A percentile compares a stretch with the other conserved stretches of the same genome.
Evolutionary conservation across 2,113 vertebrate genomes (phyloP).

Genomic region (Colius striatus): DNA sequence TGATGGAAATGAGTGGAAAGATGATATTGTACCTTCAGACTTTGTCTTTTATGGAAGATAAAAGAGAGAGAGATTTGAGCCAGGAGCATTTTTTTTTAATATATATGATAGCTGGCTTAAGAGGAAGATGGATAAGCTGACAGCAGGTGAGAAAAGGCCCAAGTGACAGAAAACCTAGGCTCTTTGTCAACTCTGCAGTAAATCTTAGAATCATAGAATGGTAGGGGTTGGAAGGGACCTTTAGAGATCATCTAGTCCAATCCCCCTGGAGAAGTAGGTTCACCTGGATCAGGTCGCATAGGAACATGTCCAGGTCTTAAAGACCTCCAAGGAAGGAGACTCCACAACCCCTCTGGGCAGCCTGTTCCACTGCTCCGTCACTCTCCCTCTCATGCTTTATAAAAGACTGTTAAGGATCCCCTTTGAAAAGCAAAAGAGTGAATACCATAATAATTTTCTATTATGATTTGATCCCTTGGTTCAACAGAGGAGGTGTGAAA

Average conservation of each 20-base stretch:
- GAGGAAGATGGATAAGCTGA: neutral
- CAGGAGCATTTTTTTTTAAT: neutral
- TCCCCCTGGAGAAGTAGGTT: too few relatives aligned
- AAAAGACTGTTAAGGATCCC: neutral
- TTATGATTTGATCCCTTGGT: neutral
- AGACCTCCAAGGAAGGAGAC: too few relatives aligned
- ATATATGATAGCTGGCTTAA: neutral
- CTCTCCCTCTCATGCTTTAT: neutral
- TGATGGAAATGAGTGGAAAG: neutral
- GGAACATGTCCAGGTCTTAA: too few relatives aligned
- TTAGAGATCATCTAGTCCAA: too few relatives aligned
- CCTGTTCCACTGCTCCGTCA: too few relatives aligned
- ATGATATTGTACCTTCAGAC: neutral
- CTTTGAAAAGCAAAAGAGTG: neutral
- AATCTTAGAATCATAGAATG: too few relatives aligned
- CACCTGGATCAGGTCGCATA: too few relatives aligned
- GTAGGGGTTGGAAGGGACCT: too few relatives aligned
- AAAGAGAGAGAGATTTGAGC: neutral
- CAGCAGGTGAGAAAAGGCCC: neutral
- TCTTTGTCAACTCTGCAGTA: neutral
- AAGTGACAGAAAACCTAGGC: neutral
- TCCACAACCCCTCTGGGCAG: too few relatives aligned
- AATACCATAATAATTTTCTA: neutral
- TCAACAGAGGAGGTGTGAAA: neutral
- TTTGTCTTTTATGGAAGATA: neutral